phyloP scores from a whole-genome alignment of 2,888 invertebrate species.

The Caenorhabditis doughertyi region DNA sequence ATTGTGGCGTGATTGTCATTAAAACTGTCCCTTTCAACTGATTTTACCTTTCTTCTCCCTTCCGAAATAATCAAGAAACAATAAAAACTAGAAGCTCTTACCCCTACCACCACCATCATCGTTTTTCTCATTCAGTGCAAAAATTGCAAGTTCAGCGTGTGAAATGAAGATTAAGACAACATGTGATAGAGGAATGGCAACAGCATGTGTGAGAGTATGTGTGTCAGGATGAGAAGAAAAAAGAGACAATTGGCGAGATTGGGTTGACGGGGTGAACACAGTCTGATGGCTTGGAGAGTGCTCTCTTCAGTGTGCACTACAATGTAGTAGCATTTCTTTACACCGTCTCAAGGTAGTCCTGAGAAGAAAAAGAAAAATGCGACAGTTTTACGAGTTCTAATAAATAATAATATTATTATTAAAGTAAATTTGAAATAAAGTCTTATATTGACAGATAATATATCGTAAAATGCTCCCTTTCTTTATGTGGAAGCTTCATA shows the following conservation, averaged over 20 bases:
- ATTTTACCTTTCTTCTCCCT: background rate
- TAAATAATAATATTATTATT: too few relatives aligned
- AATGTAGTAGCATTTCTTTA: too few relatives aligned
- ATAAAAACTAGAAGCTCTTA: slow-evolving; percentile 27
- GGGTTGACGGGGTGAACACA: background rate
- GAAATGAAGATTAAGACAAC: slow-evolving; percentile 36
- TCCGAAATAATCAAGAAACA: slow-evolving; percentile 7
- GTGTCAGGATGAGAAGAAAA: slow-evolving; percentile 10
- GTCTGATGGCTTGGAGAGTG: slow-evolving; percentile 25
- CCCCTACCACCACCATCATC: background rate
- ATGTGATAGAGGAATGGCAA: slow-evolving; percentile 54
- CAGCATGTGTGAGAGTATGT: slow-evolving; percentile 41
- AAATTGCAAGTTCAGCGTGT: slow-evolving; percentile 43
- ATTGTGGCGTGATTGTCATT: slow-evolving; percentile 52
- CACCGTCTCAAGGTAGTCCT: background rate
- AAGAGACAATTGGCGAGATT: slow-evolving; percentile 23
- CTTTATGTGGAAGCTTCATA: too few relatives aligned
- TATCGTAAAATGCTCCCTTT: too few relatives aligned
- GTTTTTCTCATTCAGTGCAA: background rate
- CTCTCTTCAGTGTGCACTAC: slow-evolving; percentile 15
- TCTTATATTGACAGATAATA: too few relatives aligned
- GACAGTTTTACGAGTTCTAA: background rate
- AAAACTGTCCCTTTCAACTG: background rate
- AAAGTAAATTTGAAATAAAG: too few relatives aligned
- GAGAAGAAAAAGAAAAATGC: background rate